Conservation (phyloP, 1,140 invertebrate species). For the Hetaerina americana region DNA sequence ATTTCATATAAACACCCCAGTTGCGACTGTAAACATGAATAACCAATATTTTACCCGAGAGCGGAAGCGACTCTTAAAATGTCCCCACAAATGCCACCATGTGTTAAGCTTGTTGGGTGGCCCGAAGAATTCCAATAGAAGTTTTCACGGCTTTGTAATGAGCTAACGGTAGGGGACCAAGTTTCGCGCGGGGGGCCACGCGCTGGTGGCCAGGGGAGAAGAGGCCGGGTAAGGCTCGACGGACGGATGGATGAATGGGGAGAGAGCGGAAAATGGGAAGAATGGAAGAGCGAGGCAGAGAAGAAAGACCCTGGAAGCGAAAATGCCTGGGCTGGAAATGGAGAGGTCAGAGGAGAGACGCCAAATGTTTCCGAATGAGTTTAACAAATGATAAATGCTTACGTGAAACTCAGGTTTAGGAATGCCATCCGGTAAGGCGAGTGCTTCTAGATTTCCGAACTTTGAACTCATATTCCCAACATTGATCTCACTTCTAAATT, state of each 20-base stretch:
- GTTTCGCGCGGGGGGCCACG: background rate
- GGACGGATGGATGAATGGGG: too few relatives aligned
- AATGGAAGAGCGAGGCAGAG: background rate
- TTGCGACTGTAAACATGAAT: background rate
- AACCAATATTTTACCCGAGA: background rate
- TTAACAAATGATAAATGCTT: background rate
- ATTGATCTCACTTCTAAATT: too few relatives aligned
- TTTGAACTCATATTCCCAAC: too few relatives aligned
- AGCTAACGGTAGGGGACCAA: background rate
- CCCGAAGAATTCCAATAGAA: background rate
- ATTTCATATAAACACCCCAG: too few relatives aligned
- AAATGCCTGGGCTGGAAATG: too few relatives aligned
- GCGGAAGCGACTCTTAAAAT: background rate
- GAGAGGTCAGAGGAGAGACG: too few relatives aligned
- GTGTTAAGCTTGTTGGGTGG: background rate
- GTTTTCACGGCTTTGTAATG: background rate
- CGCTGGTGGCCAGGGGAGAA: background rate
- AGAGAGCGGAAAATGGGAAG: background rate
- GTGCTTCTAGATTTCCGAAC: too few relatives aligned
- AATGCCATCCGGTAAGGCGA: too few relatives aligned
- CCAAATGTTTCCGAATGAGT: background rate
- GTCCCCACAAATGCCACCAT: background rate
- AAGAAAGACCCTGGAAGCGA: too few relatives aligned
- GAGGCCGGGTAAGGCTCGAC: background rate
- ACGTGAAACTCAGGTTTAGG: background rate